Percentiles rank a stretch among this genome's conserved stretches.
Conservation (phyloP, 2,113 vertebrate genomes). For the Oostethus manadensis region DNA sequence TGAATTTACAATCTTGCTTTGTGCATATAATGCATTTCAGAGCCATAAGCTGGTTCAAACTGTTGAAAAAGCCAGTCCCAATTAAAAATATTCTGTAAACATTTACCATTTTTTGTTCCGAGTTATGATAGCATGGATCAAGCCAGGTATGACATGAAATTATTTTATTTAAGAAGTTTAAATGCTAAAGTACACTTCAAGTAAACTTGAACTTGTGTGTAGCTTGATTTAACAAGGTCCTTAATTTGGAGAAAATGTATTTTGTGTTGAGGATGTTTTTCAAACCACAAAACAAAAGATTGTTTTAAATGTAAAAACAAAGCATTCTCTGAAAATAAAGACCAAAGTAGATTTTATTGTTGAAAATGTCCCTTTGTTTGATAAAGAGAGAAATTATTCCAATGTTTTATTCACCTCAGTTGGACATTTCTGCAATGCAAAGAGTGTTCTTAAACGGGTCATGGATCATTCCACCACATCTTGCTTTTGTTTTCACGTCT, state of each 20-base stretch:
- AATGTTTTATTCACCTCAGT: slow-evolving; percentile 23
- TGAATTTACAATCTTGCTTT: too few species aligned
- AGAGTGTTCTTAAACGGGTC: background rate
- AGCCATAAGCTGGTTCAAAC: background rate
- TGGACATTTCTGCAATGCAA: slow-evolving; percentile 1
- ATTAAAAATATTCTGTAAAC: background rate
- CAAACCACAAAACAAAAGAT: background rate
- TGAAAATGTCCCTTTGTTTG: background rate
- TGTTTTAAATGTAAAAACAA: background rate
- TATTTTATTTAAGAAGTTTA: background rate
- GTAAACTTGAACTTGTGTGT: background rate
- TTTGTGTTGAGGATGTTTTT: background rate
- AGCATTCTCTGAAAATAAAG: slow-evolving; percentile 36
- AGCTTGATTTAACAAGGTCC: background rate
- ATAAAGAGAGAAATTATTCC: background rate
- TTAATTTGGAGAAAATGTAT: too few species aligned
- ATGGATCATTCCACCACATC: slow-evolving; percentile 52
- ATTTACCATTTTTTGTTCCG: background rate
- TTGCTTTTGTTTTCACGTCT: slow-evolving; percentile 18
- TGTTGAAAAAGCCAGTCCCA: background rate
- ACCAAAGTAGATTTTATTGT: slow-evolving; percentile 35
- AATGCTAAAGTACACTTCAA: too few species aligned
- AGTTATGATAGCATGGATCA: background rate
- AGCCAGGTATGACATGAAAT: too few species aligned
- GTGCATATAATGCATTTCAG: background rate